Conservation (phyloP, 2,888 invertebrate species). For the Drosophila sordidula region DNA sequence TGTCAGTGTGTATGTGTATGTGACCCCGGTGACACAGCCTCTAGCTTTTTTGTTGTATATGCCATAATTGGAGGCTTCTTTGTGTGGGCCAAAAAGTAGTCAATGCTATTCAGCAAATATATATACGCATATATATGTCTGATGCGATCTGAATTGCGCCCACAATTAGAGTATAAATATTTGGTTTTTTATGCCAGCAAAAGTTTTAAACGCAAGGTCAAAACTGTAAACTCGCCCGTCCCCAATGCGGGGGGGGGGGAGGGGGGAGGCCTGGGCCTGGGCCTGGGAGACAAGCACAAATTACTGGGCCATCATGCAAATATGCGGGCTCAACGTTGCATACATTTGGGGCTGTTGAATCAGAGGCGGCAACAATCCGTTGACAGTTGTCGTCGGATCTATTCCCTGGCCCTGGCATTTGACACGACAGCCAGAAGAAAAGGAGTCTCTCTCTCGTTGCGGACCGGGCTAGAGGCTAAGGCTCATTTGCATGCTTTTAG, state of each 20-base stretch:
- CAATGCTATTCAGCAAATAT: slow-evolving; percentile 7
- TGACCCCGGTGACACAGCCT: slow-evolving; percentile 40
- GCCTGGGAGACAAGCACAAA: slow-evolving; percentile 31
- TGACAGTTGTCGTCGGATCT: slow-evolving; percentile 62
- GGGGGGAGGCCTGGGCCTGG: too few species aligned
- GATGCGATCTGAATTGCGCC: slow-evolving; percentile 52
- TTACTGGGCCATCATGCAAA: slow-evolving; percentile 54
- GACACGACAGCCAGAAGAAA: slow-evolving; percentile 29
- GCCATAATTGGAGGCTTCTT: slow-evolving; percentile 67
- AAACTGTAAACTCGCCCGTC: slow-evolving; percentile 5
- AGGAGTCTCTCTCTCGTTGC: neutral
- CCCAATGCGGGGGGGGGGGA: slow-evolving; percentile 4
- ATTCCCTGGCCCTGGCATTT: slow-evolving; percentile 36
- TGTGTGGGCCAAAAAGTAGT: slow-evolving; percentile 34
- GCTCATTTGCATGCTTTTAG: slow-evolving; percentile 70
- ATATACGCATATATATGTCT: neutral
- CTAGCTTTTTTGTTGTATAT: slow-evolving; percentile 17
- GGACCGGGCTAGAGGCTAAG: neutral
- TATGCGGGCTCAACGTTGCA: slow-evolving; percentile 68
- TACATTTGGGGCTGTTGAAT: slow-evolving; percentile 35
- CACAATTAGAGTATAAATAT: slow-evolving; percentile 74
- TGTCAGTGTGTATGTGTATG: neutral
- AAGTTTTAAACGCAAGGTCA: slow-evolving; percentile 45
- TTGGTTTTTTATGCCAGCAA: slow-evolving; percentile 48
- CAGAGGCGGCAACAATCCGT: slow-evolving; percentile 57